phyloP scores from a whole-genome alignment of 1,140 invertebrate genomes.

The Caerostris darwini region DNA sequence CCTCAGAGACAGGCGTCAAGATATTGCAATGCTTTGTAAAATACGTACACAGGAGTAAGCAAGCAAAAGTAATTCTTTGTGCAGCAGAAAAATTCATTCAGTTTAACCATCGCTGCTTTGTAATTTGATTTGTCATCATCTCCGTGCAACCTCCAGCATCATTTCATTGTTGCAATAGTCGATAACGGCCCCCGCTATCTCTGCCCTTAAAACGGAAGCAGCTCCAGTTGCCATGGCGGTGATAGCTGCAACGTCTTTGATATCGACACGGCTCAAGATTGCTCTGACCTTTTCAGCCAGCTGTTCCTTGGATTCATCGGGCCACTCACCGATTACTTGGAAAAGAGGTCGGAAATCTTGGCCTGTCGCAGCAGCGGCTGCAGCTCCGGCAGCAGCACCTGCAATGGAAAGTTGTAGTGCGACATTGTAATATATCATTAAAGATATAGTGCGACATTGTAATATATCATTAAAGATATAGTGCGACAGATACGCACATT shows the following conservation, averaged over 20 bases:
- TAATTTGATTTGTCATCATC: background rate
- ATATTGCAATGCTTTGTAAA: too few species aligned
- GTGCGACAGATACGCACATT: too few species aligned
- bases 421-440: too few species aligned
- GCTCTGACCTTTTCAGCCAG: background rate
- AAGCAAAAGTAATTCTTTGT: too few species aligned
- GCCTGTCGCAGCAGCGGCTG: background rate
- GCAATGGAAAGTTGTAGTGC: background rate
- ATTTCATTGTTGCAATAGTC: background rate
- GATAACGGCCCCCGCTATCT: background rate
- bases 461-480: too few species aligned
- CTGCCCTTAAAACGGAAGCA: background rate
- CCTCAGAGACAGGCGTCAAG: too few species aligned
- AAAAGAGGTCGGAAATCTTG: background rate
- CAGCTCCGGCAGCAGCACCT: background rate
- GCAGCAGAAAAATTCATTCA: too few species aligned
- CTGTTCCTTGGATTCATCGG: background rate
- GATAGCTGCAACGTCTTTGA: background rate
- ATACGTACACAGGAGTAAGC: too few species aligned
- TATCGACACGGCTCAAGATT: background rate
- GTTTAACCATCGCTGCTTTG: too few species aligned
- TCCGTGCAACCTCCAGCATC: background rate
- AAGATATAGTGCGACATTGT: too few species aligned
- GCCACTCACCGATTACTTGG: background rate
- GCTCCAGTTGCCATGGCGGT: background rate